phyloP scores from a whole-genome alignment of 1,140 invertebrate species.

The Diachasma alloeum region DNA sequence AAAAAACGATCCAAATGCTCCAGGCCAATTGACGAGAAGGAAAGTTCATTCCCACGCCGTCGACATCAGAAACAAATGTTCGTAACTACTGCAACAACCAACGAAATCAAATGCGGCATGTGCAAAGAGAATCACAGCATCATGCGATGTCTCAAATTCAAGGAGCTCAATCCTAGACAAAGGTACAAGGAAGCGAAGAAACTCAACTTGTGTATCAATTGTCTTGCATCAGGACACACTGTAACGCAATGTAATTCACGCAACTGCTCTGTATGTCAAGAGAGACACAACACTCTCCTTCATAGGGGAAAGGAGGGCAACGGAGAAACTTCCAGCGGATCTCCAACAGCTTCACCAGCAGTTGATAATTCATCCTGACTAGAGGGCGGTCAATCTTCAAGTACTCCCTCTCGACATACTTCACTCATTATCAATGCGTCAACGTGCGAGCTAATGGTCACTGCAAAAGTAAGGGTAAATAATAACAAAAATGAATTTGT shows the following conservation, averaged over 20 bases:
- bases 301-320: constrained; percentile 11
- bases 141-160: constrained; percentile 12
- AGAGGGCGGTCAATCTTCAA: not conserved
- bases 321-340: not conserved
- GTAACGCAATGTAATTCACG: constrained; percentile 18
- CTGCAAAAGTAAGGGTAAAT: not conserved
- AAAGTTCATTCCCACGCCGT: not conserved
- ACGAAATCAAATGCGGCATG: constrained; percentile 3
- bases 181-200: constrained; percentile 21
- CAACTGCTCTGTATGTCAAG: constrained; percentile 17
- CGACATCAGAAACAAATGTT: not conserved
- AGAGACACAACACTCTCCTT: constrained; percentile 28
- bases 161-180: constrained; percentile 8
- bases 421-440: not conserved
- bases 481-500: not conserved
- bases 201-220: constrained; percentile 34
- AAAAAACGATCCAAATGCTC: constrained; percentile 1
- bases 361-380: not conserved
- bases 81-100: not conserved
- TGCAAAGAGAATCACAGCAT: constrained; percentile 12
- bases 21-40: not conserved
- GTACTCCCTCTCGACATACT: not conserved
- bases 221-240: constrained; percentile 28
- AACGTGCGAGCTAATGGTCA: not conserved
- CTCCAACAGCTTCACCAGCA: not conserved